Percentiles rank a stretch among this genome's conserved stretches.
phyloP scores from a whole-genome alignment of 2,888 invertebrate species.

The Girardia tigrina region DNA sequence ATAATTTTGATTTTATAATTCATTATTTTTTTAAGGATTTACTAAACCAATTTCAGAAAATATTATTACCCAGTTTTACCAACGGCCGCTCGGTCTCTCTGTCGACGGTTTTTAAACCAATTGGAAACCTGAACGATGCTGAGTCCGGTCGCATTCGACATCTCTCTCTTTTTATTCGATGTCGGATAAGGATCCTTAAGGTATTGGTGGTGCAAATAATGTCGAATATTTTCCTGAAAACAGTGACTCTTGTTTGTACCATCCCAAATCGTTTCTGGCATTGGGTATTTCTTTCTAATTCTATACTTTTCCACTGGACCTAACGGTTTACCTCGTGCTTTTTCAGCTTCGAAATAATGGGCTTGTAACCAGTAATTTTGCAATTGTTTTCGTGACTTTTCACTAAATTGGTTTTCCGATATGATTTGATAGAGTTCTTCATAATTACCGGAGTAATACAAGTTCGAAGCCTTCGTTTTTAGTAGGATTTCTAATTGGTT shows the following conservation, averaged over 20 bases:
- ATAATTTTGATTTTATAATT: no score
- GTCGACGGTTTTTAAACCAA: slow-evolving; percentile 95
- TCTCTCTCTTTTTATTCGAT: slow-evolving; percentile 78
- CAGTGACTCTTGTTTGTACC: slow-evolving; percentile 92
- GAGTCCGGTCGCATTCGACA: slow-evolving; percentile 83
- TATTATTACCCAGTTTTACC: not conserved
- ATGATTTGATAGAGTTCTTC: slow-evolving; percentile 87
- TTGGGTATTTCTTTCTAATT: slow-evolving; percentile 76
- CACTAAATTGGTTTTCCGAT: slow-evolving; percentile 81
- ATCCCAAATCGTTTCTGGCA: slow-evolving; percentile 82
- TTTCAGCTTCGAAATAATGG: slow-evolving; percentile 94
- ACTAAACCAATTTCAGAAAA: not conserved
- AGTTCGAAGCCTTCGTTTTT: not conserved
- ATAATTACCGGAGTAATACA: slow-evolving; percentile 65
- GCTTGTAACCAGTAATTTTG: slow-evolving; percentile 91
- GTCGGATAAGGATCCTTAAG: slow-evolving; percentile 88
- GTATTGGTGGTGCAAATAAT: slow-evolving; percentile 87
- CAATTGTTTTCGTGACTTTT: slow-evolving; percentile 81
- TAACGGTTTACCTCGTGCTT: slow-evolving; percentile 73
- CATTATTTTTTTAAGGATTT: no score
- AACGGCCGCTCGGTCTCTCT: slow-evolving; percentile 68
- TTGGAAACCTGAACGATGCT: slow-evolving; percentile 85
- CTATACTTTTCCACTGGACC: slow-evolving; percentile 65
- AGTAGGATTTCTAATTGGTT: not conserved
- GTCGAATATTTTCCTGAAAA: slow-evolving; percentile 63